These are phyloP conservation scores for Agonopterix arenella DNA, from an alignment of 2,888 invertebrate genomes.

Conservation along the genomic window DNA sequence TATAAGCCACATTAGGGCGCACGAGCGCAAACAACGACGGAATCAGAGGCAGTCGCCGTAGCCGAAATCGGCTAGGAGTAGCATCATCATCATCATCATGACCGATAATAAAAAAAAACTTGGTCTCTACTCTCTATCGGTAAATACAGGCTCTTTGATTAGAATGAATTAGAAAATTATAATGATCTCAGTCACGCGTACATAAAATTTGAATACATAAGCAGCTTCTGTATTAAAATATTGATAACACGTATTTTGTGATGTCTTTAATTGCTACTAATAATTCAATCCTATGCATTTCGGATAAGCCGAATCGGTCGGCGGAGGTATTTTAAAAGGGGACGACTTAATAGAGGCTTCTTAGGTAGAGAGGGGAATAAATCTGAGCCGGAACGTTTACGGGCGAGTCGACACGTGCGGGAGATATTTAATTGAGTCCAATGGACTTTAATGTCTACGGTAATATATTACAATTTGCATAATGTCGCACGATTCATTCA, in stretches of 20 bases:
- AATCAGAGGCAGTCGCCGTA: no score
- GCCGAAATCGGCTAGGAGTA: no score
- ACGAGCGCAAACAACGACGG: no score
- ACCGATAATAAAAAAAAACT: no score
- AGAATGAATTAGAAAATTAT: constrained; percentile 50
- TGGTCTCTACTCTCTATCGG: no score
- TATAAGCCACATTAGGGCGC: no score
- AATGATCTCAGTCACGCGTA: constrained; percentile 67
- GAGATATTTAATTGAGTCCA: constrained; percentile 32
- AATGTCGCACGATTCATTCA: no score
- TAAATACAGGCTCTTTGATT: constrained; percentile 28
- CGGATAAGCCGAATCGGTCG: constrained; percentile 49
- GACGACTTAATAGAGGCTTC: constrained; percentile 53
- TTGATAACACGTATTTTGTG: constrained; percentile 69
- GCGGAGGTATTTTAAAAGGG: constrained; percentile 45
- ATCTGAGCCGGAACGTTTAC: constrained; percentile 40
- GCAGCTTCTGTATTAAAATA: constrained; percentile 73
- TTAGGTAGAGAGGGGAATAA: constrained; percentile 43
- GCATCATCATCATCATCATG: no score
- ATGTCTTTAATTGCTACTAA: constrained; percentile 65
- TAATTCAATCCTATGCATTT: constrained; percentile 64
- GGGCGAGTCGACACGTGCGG: constrained; percentile 41
- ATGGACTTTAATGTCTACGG: constrained; percentile 4
- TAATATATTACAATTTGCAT: no score
- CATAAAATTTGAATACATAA: constrained; percentile 68